Conservation (phyloP, 2,888 invertebrate species). For the Charanyca ferruginea region DNA sequence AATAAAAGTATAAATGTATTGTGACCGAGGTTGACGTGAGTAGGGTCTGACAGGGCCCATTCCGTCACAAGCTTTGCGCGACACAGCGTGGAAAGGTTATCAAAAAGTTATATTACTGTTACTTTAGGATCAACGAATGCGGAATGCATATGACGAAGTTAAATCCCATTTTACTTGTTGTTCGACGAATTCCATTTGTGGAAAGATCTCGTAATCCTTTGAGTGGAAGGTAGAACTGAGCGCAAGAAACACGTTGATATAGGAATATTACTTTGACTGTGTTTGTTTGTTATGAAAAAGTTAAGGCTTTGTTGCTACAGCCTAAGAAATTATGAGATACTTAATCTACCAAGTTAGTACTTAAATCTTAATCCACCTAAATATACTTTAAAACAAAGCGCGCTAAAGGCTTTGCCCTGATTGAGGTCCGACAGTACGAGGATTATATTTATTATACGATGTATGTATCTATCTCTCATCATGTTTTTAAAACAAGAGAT, state of each 20-base stretch:
- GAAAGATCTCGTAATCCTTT: slow-evolving; percentile 58
- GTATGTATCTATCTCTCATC: slow-evolving; percentile 59
- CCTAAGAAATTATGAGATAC: background rate
- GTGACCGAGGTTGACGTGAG: slow-evolving; percentile 78
- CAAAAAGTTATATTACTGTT: slow-evolving; percentile 76
- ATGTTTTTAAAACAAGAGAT: slow-evolving; percentile 49
- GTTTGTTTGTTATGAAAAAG: slow-evolving; percentile 3
- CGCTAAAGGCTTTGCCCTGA: slow-evolving; percentile 68
- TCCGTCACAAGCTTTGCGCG: slow-evolving; percentile 76
- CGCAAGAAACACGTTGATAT: slow-evolving; percentile 18
- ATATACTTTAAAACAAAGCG: slow-evolving; percentile 63
- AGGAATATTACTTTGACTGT: slow-evolving; percentile 18
- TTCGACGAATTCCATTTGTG: slow-evolving; percentile 57
- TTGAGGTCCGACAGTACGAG: slow-evolving; percentile 75
- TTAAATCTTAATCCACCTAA: slow-evolving; percentile 58
- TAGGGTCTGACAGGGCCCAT: slow-evolving; percentile 82
- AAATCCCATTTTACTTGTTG: slow-evolving; percentile 62
- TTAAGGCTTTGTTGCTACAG: background rate
- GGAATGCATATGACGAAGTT: slow-evolving; percentile 67
- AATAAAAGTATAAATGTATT: slow-evolving; percentile 73
- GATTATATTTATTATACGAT: slow-evolving; percentile 66
- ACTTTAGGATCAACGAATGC: slow-evolving; percentile 68
- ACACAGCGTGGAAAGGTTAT: slow-evolving; percentile 71
- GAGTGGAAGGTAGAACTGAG: slow-evolving; percentile 55
- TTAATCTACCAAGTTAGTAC: slow-evolving; percentile 14